phyloP scores from a whole-genome alignment of 2,797 vertebrate genomes.

The Silurus lanzhouensis region DNA sequence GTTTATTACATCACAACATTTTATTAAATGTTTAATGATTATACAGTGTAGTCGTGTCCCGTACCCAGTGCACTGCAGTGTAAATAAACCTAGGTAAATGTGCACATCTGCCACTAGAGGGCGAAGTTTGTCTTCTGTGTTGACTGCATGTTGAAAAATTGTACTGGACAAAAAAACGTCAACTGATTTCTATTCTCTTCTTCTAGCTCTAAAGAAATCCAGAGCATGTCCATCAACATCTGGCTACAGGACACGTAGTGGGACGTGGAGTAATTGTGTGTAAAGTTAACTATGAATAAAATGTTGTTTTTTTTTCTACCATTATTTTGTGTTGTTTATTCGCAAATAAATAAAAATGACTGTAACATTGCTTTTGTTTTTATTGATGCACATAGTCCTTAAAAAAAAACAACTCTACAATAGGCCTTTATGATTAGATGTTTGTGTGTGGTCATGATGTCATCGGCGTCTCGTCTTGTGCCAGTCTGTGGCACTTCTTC shows the following conservation, averaged over 20 bases:
- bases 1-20: not conserved
- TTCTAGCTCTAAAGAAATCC: not conserved
- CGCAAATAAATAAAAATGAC: slow-evolving; percentile 31
- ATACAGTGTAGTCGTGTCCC: not conserved
- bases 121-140: not conserved
- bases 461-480: not conserved
- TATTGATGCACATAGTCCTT: not conserved
- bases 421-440: too few species aligned
- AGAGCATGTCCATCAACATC: too few species aligned
- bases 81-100: not conserved
- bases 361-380: not conserved
- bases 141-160: not conserved
- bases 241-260: too few species aligned
- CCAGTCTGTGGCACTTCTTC: slow-evolving; percentile 50
- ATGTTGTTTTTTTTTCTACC: not conserved
- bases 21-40: not conserved
- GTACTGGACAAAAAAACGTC: not conserved
- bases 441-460: not conserved
- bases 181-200: not conserved
- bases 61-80: not conserved
- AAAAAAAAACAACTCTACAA: not conserved
- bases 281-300: not conserved
- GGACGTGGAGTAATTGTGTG: not conserved
- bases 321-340: not conserved
- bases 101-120: not conserved